Percentiles rank a stretch among this genome's conserved stretches.
These are phyloP conservation scores for Myrmecobius fasciatus DNA, from an alignment of 2,113 vertebrate genomes.

Conservation along the genomic window DNA sequence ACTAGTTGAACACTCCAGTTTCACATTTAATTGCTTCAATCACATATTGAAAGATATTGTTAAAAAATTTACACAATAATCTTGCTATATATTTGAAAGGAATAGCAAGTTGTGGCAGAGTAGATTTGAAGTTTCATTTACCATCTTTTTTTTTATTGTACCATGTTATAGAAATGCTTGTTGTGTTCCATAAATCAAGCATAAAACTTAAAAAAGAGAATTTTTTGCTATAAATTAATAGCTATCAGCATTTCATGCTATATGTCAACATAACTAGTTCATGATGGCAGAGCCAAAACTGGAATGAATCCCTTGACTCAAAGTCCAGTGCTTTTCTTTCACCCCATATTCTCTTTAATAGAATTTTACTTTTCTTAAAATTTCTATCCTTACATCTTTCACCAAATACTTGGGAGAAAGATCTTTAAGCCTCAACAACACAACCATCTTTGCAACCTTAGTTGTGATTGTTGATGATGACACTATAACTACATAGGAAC, in stretches of 20 bases:
- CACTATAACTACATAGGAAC: not conserved
- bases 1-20: not conserved
- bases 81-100: not conserved
- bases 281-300: not conserved
- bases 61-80: not conserved
- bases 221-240: not conserved
- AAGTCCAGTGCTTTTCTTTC: not conserved
- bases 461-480: not conserved
- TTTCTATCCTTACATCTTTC: not conserved
- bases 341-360: not conserved
- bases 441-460: not conserved
- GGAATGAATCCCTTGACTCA: not conserved
- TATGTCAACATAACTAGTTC: not conserved
- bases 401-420: not conserved
- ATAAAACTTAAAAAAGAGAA: no score
- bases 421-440: not conserved
- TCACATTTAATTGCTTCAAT: not conserved
- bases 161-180: no score
- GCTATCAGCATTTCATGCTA: not conserved
- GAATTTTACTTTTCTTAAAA: not conserved
- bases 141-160: no score
- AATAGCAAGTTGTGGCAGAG: not conserved
- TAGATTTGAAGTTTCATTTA: not conserved
- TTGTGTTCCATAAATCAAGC: no score
- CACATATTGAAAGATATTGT: not conserved